Percentiles rank a stretch among this genome's conserved stretches.
These are phyloP conservation scores for Bubo bubo DNA, from an alignment of 2,113 vertebrate species.

Conservation along the genomic window DNA sequence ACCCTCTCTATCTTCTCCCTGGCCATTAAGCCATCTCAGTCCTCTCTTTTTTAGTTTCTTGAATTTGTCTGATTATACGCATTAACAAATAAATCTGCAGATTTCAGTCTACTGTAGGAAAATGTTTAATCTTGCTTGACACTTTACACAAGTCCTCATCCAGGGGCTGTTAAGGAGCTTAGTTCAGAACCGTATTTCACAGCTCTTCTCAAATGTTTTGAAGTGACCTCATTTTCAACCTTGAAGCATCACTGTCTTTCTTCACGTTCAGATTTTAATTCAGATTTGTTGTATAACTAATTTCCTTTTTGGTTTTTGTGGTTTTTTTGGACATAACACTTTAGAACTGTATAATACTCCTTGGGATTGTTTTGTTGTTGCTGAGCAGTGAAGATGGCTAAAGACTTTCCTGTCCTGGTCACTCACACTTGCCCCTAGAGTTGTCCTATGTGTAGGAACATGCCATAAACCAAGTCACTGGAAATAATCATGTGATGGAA, in stretches of 20 bases:
- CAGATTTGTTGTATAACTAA: not conserved
- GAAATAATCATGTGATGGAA: not conserved
- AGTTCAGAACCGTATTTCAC: slow-evolving; percentile 25
- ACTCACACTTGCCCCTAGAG: rapidly evolving
- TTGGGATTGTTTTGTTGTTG: not conserved
- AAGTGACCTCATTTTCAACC: slow-evolving; percentile 9
- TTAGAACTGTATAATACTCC: not conserved
- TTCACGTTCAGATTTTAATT: not conserved
- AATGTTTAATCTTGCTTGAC: slow-evolving; percentile 49
- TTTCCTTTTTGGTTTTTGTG: not conserved
- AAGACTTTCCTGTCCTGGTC: not conserved
- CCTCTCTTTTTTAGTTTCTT: not conserved
- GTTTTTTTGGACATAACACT: not conserved
- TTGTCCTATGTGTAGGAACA: not conserved
- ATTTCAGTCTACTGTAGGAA: not conserved
- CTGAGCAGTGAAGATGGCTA: not conserved
- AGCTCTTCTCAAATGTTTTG: not conserved
- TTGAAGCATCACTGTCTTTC: not conserved
- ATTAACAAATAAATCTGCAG: slow-evolving; percentile 33
- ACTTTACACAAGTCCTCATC: not conserved
- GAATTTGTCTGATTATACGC: not conserved
- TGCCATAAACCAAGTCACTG: not conserved
- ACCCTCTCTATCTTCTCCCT: not conserved
- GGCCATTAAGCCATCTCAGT: not conserved
- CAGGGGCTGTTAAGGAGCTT: slow-evolving; percentile 27